phyloP scores from a whole-genome alignment of 2,888 invertebrate genomes.

The Ashinkailepas kermadecensis region DNA sequence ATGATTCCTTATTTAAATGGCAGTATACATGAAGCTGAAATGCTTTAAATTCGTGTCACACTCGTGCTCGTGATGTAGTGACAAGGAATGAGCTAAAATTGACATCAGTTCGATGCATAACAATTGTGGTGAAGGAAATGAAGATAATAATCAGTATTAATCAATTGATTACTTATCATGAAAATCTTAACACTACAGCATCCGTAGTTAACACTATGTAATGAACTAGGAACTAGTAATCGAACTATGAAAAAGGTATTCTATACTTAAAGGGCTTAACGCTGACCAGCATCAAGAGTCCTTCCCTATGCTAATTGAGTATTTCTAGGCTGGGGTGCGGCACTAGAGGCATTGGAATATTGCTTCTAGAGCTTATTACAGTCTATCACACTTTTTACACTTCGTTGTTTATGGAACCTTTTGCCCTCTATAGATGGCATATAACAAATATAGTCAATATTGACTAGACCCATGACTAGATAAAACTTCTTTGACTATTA shows the following conservation, averaged over 20 bases:
- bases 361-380: neutral
- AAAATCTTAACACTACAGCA: too few relatives aligned
- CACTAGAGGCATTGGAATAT: neutral
- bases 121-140: too few relatives aligned
- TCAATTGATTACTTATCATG: too few relatives aligned
- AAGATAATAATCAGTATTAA: too few relatives aligned
- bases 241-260: neutral
- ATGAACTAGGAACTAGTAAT: neutral
- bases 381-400: slow-evolving; percentile 7
- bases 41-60: too few relatives aligned
- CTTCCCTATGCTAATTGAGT: slow-evolving; percentile 5
- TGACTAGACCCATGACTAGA: neutral
- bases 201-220: too few relatives aligned
- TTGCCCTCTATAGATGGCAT: neutral
- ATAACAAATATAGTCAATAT: neutral
- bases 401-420: slow-evolving; percentile 21
- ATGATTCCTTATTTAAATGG: too few relatives aligned
- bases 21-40: too few relatives aligned
- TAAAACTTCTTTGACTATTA: neutral
- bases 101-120: too few relatives aligned
- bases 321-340: neutral
- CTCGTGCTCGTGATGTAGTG: too few relatives aligned
- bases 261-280: neutral
- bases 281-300: neutral
- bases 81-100: too few relatives aligned